phyloP scores from a whole-genome alignment of 2,113 vertebrate species.

The Sinosuthora webbiana region DNA sequence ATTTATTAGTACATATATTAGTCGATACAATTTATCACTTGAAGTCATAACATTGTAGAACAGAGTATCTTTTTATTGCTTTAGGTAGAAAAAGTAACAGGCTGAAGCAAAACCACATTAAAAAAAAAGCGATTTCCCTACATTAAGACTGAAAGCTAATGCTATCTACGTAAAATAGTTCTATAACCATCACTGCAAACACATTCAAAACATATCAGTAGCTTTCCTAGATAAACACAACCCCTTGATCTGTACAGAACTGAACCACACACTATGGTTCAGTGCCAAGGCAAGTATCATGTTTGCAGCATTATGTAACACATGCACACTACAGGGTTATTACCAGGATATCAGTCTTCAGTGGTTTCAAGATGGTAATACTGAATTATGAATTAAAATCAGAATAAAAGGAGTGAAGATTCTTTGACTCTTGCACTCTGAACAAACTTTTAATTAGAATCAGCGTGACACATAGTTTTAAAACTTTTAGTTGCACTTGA shows the following conservation, averaged over 20 bases:
- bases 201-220: not conserved
- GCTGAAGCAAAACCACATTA: not conserved
- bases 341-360: not conserved
- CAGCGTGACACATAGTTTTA: not conserved
- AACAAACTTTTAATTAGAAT: not conserved
- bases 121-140: not conserved
- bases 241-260: not conserved
- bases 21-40: not conserved
- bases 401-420: not conserved
- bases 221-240: not conserved
- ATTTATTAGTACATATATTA: not conserved
- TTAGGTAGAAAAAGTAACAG: not conserved
- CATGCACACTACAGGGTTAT: not conserved
- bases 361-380: not conserved
- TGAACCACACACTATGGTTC: not conserved
- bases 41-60: not conserved
- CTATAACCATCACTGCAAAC: not conserved
- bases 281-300: not conserved
- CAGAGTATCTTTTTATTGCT: not conserved
- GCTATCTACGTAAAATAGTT: not conserved
- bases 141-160: not conserved
- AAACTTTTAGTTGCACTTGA: not conserved
- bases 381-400: conserved; percentile 18
- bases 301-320: not conserved
- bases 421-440: not conserved